Base-by-base conservation (phyloP, 2,113 vertebrate species). In the Meleagris gallopavo region DNA sequence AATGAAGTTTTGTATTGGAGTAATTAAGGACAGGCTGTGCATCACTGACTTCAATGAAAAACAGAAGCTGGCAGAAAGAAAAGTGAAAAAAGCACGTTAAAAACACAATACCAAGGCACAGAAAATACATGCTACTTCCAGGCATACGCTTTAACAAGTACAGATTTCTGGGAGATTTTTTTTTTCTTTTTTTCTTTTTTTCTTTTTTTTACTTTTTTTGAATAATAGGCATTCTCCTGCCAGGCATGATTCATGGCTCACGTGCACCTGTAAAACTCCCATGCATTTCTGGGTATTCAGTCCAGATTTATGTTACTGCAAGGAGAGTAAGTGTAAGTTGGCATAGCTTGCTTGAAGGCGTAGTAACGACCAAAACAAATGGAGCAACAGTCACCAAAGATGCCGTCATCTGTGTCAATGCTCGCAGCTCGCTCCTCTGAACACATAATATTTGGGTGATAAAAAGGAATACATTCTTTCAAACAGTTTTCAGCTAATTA, bases 81-180 rank as follows among this genome's bases (percentile, higher is more conserved):
- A 88, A 88, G 79, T 2, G 0, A 54, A 54, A 88, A 88, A 94
- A 94, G 78, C 91, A 95, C 91, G 81, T 41, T 83, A 60, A 64
- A 94, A 91, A 43, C 77, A 70, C 71, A 89, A n/a, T 83, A 80
- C 25, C 90, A 91, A 95, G 92, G 90, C 83, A 95, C 90, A 92
- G 92, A 95, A 96, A 91, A 95, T 84, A 41, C 95, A 95, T 91
- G 95, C 93, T 95, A 60, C 88, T 94, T 93, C 77, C 85, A 90
- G 86, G 77, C 86, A 92, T 90, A 88, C 30, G 45, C 48, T 94
- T 80, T 62, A 90, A 94, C 36, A 86, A 9, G 61, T 67, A 94
- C 83, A 86, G 40, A 48, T 82, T 90, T 90, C 65, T 81, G 62
- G 48, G 74, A 74, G 69, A 32, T 8, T 36, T 29, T 77, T 58